Base-by-base conservation (phyloP, 2,113 vertebrate species). In the Anarhynchus alexandrinus region DNA sequence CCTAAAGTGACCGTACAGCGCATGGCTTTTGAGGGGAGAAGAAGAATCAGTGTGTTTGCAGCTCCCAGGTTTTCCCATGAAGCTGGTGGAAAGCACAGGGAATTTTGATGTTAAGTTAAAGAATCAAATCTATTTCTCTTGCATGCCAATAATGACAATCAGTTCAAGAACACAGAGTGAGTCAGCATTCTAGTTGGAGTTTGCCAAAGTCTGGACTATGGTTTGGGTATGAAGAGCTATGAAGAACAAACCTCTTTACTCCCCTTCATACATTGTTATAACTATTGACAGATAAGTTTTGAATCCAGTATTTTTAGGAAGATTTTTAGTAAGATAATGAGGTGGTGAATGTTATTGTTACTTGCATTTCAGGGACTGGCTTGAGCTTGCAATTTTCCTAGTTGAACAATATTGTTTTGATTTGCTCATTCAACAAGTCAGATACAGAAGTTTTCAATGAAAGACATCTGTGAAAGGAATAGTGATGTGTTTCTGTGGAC, bases 91-190 rank as follows among this genome's bases (percentile, higher is more conserved):
- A 80, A 86, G 70, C 45, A 79, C 5, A n/a, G 51, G 18, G n/a
- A 51, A 64, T 61, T 79, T 5, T 38, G 32, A 27, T 45, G 27
- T 12, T 9, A 40, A 9, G 5, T 43, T 65, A 12, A 71, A 2
- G 0, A 87, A 91, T 59, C 11, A 67, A 27, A 58, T 51, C 10
- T 57, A 3, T 66, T 82, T 62, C 10, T 81, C 15, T n/a, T 77
- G 15, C 20, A 11, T 30, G 38, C 64, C 32, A 62, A 1, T 40
- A 64, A 17, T 14, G 27, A 27, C 27, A 34, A 51, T 9, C 59
- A 40, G 8, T 29, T 51, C 29, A 65, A 49, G 55, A 61, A 30
- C 20, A 45, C 5, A 15, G 32, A 43, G 10, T 0, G 0, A 34
- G 26, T 64, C 42, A 49, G 43, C 11, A 4, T 49, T 77, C 18